Evolutionary conservation across 1,140 invertebrate species (phyloP).

Genomic region (Meloidogyne chitwoodi): DNA sequence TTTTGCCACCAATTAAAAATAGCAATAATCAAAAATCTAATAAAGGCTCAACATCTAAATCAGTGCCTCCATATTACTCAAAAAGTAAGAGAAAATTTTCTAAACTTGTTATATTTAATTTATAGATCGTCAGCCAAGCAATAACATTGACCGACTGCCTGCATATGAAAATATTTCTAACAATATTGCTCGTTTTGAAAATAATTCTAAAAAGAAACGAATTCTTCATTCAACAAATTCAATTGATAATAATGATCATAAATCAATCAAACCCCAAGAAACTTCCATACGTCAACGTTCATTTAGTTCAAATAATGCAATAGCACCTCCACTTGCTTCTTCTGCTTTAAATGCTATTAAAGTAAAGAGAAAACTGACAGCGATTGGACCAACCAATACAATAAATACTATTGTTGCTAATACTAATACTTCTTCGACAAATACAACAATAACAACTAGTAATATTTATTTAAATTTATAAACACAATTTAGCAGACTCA

Average conservation of each 20-base stretch:
- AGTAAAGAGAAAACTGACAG: not conserved
- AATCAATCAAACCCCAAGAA: not conserved
- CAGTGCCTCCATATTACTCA: not conserved
- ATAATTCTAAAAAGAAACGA: not conserved
- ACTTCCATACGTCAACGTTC: not conserved
- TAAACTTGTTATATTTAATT: not conserved
- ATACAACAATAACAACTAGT: not conserved
- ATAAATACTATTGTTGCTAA: not conserved
- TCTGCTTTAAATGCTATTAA: not conserved
- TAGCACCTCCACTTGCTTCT: not conserved
- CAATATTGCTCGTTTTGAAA: not conserved
- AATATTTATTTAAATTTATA: not conserved
- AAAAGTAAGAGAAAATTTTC: not conserved
- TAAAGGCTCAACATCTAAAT: not conserved
- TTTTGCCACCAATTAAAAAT: not conserved
- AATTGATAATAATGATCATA: not conserved
- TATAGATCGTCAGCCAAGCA: not conserved
- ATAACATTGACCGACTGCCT: not conserved
- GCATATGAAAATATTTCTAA: not conserved
- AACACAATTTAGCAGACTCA: constrained; percentile 18
- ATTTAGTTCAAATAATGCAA: not conserved
- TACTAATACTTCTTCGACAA: not conserved
- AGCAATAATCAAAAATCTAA: not conserved
- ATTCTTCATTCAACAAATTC: not conserved
- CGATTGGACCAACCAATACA: not conserved